Percentiles rank a stretch among this genome's conserved stretches.
Conservation (phyloP, 1,140 invertebrate genomes). For the Drosophila insularis region DNA sequence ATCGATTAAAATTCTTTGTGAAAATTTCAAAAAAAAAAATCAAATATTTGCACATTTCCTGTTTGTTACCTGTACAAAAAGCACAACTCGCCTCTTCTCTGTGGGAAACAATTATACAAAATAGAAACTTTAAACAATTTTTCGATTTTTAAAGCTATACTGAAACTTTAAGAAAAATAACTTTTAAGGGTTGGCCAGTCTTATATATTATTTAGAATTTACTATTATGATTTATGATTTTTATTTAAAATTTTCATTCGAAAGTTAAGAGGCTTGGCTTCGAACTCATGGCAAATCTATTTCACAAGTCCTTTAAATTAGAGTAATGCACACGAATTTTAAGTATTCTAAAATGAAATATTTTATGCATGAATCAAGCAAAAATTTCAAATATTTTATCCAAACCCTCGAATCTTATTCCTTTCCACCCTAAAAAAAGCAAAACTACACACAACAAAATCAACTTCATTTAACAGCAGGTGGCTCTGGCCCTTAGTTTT, state of each 20-base stretch:
- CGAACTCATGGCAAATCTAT: not conserved
- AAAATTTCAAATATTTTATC: not conserved
- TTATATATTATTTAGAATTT: too few relatives aligned
- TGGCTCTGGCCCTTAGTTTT: slow-evolving; percentile 29
- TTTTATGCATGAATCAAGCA: not conserved
- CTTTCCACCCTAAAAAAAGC: not conserved
- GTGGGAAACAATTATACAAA: not conserved
- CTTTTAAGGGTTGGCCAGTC: too few relatives aligned
- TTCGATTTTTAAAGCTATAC: too few relatives aligned
- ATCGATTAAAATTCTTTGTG: slow-evolving; percentile 46
- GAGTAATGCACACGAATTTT: not conserved
- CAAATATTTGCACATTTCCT: slow-evolving; percentile 21
- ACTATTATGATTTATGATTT: too few relatives aligned
- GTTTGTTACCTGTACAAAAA: not conserved
- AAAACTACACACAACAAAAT: slow-evolving; percentile 39
- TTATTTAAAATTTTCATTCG: too few relatives aligned
- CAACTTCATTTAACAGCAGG: slow-evolving; percentile 64
- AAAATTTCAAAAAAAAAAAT: slow-evolving; percentile 31
- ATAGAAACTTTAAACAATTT: not conserved
- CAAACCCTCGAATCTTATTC: not conserved
- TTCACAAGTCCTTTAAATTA: not conserved
- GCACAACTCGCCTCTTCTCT: not conserved
- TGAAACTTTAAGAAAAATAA: too few relatives aligned
- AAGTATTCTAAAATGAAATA: not conserved
- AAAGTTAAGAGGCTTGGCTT: too few relatives aligned